phyloP scores from a whole-genome alignment of 2,888 invertebrate genomes.

The Leistus spinibarbis region DNA sequence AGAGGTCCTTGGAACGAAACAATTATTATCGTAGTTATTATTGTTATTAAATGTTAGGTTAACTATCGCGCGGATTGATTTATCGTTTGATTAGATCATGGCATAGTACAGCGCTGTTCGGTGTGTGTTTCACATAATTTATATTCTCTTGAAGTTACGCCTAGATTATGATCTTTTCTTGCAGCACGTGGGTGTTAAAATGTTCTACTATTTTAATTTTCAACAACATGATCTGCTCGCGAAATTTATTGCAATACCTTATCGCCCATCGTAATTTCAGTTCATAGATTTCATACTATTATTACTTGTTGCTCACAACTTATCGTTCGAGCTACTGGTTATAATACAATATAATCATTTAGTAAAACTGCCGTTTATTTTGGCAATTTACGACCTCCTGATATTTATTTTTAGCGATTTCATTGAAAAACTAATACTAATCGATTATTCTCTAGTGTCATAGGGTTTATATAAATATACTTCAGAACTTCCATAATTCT shows the following conservation, averaged over 20 bases:
- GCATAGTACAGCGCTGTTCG: conserved; percentile 1
- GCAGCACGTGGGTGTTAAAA: conserved; percentile 34
- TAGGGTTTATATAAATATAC: no score
- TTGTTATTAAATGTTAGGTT: conserved; percentile 34
- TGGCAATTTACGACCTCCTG: no score
- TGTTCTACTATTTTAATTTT: conserved; percentile 36
- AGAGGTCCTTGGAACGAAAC: conserved; percentile 36
- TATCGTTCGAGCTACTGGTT: no score
- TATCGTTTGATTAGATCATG: conserved; percentile 39
- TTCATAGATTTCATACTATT: not conserved
- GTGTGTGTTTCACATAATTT: conserved; percentile 30
- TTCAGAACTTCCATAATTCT: no score
- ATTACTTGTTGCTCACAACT: no score
- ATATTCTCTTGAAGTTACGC: conserved; percentile 21
- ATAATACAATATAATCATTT: no score
- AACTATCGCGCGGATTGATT: conserved; percentile 36
- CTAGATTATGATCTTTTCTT: conserved; percentile 36
- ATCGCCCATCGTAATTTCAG: conserved; percentile 1
- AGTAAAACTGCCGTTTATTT: no score
- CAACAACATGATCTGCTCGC: conserved; percentile 25
- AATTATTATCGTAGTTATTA: conserved; percentile 23
- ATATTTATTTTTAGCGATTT: no score
- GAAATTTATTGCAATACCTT: conserved; percentile 28
- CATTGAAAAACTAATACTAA: no score
- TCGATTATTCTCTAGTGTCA: no score